Percentiles rank a stretch among this genome's conserved stretches.
phyloP scores from a whole-genome alignment of 2,888 invertebrate genomes.

The Perdita meconis region DNA sequence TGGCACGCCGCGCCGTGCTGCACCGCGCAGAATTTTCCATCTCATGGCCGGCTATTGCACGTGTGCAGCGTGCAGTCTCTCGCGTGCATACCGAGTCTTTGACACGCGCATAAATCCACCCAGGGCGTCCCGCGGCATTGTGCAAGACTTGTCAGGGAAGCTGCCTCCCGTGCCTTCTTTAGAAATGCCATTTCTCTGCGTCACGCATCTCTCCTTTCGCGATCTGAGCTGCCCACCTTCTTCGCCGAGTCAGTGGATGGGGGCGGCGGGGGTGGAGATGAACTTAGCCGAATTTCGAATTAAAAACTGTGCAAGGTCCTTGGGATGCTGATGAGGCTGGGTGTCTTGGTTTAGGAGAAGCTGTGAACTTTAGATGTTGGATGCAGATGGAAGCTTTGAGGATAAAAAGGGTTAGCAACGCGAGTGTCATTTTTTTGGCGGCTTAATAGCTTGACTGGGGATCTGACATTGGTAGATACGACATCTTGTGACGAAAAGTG shows the following conservation, averaged over 20 bases:
- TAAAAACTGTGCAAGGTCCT: no score
- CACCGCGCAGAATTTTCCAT: constrained; percentile 44
- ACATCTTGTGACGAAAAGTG: no score
- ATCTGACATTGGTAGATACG: no score
- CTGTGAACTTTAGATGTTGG: no score
- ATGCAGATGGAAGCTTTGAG: no score
- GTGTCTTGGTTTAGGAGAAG: no score
- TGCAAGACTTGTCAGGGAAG: constrained; percentile 68
- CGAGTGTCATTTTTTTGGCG: no score
- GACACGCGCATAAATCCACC: constrained; percentile 72
- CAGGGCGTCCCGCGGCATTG: constrained; percentile 69
- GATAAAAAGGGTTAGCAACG: no score
- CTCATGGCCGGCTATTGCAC: constrained; percentile 33
- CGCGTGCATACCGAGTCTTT: constrained; percentile 69
- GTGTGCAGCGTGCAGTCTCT: constrained; percentile 51
- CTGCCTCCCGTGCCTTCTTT: constrained; percentile 72
- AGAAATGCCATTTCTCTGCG: constrained; percentile 74
- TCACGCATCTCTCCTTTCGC: constrained; percentile 63
- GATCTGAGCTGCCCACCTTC: constrained; percentile 43
- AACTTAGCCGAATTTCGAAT: no score
- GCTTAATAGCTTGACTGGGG: no score
- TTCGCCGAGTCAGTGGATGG: neutral
- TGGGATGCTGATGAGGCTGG: no score
- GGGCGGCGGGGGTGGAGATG: neutral
- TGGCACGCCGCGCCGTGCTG: constrained; percentile 37